phyloP scores from a whole-genome alignment of 2,888 invertebrate genomes.

The Hypena proboscidalis region DNA sequence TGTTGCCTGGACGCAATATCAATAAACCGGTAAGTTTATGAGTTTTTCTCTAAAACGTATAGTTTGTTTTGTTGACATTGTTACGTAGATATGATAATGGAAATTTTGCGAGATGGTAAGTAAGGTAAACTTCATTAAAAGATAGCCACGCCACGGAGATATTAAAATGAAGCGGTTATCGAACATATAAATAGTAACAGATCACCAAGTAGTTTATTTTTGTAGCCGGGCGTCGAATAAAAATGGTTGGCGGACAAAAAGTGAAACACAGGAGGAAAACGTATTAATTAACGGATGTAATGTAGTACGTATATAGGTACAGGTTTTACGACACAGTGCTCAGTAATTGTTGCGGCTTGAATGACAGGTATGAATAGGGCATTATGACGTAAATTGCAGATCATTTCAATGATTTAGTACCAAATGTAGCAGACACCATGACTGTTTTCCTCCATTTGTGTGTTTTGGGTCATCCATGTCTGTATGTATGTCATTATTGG shows the following conservation, averaged over 20 bases:
- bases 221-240: slow-evolving; percentile 9
- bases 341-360: slow-evolving; percentile 32
- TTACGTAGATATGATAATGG: slow-evolving; percentile 51
- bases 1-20: slow-evolving; percentile 37
- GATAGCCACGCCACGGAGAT: neutral
- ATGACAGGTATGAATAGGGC: slow-evolving; percentile 54
- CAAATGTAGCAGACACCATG: slow-evolving; percentile 30
- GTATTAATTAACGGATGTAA: slow-evolving; percentile 12
- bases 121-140: slow-evolving; percentile 4
- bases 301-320: no score
- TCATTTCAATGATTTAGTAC: slow-evolving; percentile 45
- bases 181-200: neutral
- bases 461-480: slow-evolving; percentile 5
- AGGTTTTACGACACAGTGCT: slow-evolving; percentile 11
- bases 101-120: slow-evolving; percentile 40
- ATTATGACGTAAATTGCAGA: slow-evolving; percentile 53
- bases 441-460: slow-evolving; percentile 21
- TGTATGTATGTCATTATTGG: no score
- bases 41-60: slow-evolving; percentile 48
- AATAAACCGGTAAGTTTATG: slow-evolving; percentile 58
- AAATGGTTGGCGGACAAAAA: slow-evolving; percentile 1
- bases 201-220: slow-evolving; percentile 3
- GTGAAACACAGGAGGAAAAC: slow-evolving; percentile 12
- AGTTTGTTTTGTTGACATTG: slow-evolving; percentile 65
- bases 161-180: no score